Percentiles rank a stretch among this genome's conserved stretches.
These are phyloP conservation scores for Austrolebias charrua DNA, from an alignment of 2,797 vertebrate species.

Conservation along the genomic window DNA sequence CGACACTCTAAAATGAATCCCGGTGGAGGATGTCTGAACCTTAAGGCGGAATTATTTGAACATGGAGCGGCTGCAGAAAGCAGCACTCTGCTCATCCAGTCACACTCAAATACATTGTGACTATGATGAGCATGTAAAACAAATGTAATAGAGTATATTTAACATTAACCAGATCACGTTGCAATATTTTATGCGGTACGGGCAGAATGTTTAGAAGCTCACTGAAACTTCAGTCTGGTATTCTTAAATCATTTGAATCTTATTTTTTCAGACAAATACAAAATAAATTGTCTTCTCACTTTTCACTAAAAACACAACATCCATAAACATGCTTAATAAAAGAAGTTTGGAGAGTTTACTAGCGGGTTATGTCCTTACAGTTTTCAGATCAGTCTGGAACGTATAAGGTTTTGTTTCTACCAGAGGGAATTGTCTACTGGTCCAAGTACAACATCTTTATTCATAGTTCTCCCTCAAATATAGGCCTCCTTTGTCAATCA, in stretches of 20 bases:
- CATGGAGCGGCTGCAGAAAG: conserved; percentile 55
- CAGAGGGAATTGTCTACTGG: not conserved
- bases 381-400: not conserved
- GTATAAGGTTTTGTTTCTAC: not conserved
- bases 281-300: not conserved
- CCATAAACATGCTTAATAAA: not conserved
- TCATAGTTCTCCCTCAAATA: too few species aligned
- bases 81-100: conserved; percentile 44
- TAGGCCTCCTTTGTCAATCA: too few species aligned
- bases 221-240: not conserved
- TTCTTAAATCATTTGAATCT: not conserved
- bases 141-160: conserved; percentile 5
- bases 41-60: conserved; percentile 65
- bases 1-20: conserved; percentile 70
- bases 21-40: conserved; percentile 67
- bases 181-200: not conserved
- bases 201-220: not conserved
- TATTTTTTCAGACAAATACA: not conserved
- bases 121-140: conserved; percentile 13
- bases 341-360: not conserved
- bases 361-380: not conserved
- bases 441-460: too few species aligned
- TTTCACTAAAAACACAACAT: not conserved
- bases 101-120: conserved; percentile 46
- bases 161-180: conserved; percentile 2